Base-by-base conservation (phyloP, 92 coral and sea anemone species). In the Pocillopora meandrina region DNA sequence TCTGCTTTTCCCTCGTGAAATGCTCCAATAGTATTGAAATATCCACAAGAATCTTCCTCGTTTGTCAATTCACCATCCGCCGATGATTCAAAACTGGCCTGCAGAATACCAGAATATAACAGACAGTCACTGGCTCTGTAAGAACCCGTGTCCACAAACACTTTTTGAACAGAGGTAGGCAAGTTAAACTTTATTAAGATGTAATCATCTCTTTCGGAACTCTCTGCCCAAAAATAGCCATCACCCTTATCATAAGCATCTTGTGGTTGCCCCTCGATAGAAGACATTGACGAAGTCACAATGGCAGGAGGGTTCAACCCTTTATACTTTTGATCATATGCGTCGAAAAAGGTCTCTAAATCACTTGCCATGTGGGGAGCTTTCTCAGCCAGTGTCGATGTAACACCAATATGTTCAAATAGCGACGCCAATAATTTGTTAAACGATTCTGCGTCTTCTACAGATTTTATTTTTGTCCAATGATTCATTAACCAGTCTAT, bases 201-300 rank as follows among this genome's bases (percentile, higher is more conserved):
- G 59, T 81, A 56, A 71, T 90, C 87, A 19, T 69, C 83, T 47
- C 85, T 77, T 31, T 31, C 66, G 1, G 82, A 26, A 2, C 9
- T 56, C 31, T 69, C 78, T 3, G 90, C 92, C 89, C 91, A 88
- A 69, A 92, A 92, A 73, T 71, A 85, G 5, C 93, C 92, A 52
- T 67, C 77, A 4, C 95, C 95, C 77, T 81, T 92, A 12, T 60
- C 71, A 55, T 90, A 90, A 34, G 93, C 92, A 84, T 92, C 91
- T 42, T 79, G 61, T 66, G 88, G 88, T 20, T 42, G 66, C 12
- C 71, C 71, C 12, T 81, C 76, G 74, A 55, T 23, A 67, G 74
- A 78, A 55, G 70, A 23, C 35, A 17, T 19, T 3, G 88, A 71
- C 21, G 85, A 68, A 17, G 79, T 87, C 4, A 42, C 70, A 60